Base-by-base conservation (phyloP, 2,113 vertebrate species). In the Gorsachius goisagi region DNA sequence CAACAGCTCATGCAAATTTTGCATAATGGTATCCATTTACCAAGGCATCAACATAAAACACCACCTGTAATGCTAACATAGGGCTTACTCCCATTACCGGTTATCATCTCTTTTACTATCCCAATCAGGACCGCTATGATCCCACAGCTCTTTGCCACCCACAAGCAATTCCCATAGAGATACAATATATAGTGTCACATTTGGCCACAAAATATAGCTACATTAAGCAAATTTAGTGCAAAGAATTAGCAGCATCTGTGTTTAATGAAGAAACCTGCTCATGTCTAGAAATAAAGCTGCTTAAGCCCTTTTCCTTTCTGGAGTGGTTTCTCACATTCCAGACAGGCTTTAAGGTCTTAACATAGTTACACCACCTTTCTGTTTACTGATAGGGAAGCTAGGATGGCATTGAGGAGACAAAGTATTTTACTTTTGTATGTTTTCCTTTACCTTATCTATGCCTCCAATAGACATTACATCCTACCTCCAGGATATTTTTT, bases 181-280 rank as follows among this genome's bases (percentile, higher is more conserved):
- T 19, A 69, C 5, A 41, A 41, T 2, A 41, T 3, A 16, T 1
- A 55, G 5, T 3, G 3, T 23, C 20, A 24, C 1, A 5, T 18
- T 30, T 37, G 11, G 24, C 44, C 35, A 77, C 7, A 72, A 41
- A 24, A 30, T 20, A 35, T 17, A 66, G 11, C 41, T 37, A 32
- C 11, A 7, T 73, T 17, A 77, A 60, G 7, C 12, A 41, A 44
- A 58, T 62, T 41, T 18, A 58, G 30, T 26, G 20, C n/a, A 53
- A 49, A 77, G 30, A 45, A 56, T 44, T 39, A 60, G 33, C 28
- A 62, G 55, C n/a, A 86, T 12, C 28, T 86, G 11, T 28, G 10
- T 50, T 37, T 45, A 84, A 76, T 44, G 13, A 63, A 76, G 10
- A 78, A 85, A 60, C 22, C 19, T 50, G 26, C 23, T 68, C 45